Evolutionary conservation across 1,140 invertebrate species (phyloP), one percentile per base, ranked within the genome.

Genomic region (Trichoplusia ni): DNA sequence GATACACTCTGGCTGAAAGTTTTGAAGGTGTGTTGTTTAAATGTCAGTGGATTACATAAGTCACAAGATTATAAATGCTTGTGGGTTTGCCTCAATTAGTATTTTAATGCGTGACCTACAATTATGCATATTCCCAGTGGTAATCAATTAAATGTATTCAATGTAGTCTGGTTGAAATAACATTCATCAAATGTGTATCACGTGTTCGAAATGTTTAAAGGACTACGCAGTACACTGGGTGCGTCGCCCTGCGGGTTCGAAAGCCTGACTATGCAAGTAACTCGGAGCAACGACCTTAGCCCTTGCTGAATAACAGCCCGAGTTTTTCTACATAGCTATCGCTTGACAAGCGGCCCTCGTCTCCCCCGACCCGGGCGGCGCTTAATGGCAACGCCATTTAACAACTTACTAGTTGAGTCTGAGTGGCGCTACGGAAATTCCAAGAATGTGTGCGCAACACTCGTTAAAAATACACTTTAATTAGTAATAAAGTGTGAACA

Each of bases 211-310:
- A 35, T 60, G 42, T 56, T 33, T 61, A 70, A 78, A 72, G 71
- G 71, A 73, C 76, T 46, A 47, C 33, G 44, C 38, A 5, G 70
- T 46, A 47, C 33, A 40, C 38, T 7, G 70, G 68, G 80, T 73
- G 71, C 83, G 77, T 80, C 78, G 82, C 81, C 80, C 82, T 78
- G 14, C 13, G 70, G 56, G 71, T 75, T 78, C 77, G 74, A 76
- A 73, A 74, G 67, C 74, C 67, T 69, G 73, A 47, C 69, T 69
- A 64, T 73, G 63, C 33, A 47, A 77, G 71, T 67, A 82, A 69
- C 61, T 49, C 71, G 78, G 85, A 80, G 66, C 84, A 84, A 78
- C 79, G 81, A 86, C 84, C 85, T 69, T 69, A 75, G 81, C 75
- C 82, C 78, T 81, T 78, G 64, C 70, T 71, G 71, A 78, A 77